Base-by-base conservation (phyloP, 2,113 vertebrate species). In the Phyllostomus hastatus region DNA sequence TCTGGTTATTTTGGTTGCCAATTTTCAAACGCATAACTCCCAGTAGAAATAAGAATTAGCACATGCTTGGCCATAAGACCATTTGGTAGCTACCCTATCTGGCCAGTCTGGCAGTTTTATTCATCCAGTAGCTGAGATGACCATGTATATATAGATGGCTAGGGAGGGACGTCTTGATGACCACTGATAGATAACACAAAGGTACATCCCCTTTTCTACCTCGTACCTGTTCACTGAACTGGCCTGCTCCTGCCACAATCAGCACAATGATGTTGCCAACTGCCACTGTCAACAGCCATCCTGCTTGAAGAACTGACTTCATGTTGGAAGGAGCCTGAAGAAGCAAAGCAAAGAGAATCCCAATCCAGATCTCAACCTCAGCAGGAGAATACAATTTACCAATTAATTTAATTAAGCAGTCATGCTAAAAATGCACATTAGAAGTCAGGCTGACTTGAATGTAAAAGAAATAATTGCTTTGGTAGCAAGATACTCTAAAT, bases 301-400 rank as follows among this genome's bases (percentile, higher is more conserved):
- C 99, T 0, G 99, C 99, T 89, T 99, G 99, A 26, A 99, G 98
- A 96, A 99, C 99, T 0, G 99, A 98, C 98, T 99, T 99, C 99
- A 99, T 99, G 86, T 99, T 99, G 94, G 99, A 99, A 0, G 99
- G 99, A 10, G 99, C 99, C 99, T 99, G 95, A 0, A 94, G 78
- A 96, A 88, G 54, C 28, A 97, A 97, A 46, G 41, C 52, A 84
- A 67, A 69, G 43, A 64, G 19, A 69, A 41, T 59, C 3, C 43
- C 17, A 3, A 4, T 15, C 46, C 1, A 5, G 35, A 31, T 0
- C 4, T 52, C 8, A 2, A 0, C 10, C 24, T 24, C n/a, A 1
- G 46, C 64, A 3, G 38, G 33, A 80, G 85, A 11, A 26, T 48
- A 15, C 52, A 4, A 1, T 48, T 12, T 35, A 31, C 4, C 0